A percentile compares a stretch with the other conserved stretches of the same genome.
These are phyloP conservation scores for Drosophila yakuba DNA, from an alignment of 1,140 invertebrate species.

Conservation along the genomic window DNA sequence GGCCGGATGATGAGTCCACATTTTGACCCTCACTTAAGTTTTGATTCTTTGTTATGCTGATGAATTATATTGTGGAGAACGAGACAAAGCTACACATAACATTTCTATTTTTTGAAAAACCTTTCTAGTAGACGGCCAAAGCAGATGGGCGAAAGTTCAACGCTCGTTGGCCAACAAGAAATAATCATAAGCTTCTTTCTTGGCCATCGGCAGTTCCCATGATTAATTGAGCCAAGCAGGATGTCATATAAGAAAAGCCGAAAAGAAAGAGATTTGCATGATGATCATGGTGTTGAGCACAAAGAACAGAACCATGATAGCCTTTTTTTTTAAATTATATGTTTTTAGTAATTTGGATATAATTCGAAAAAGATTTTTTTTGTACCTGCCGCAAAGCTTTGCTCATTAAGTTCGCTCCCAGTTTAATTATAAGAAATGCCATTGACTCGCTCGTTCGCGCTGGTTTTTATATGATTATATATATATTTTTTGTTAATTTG, in stretches of 20 bases:
- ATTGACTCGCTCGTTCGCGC: constrained; percentile 56
- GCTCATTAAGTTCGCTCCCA: constrained; percentile 68
- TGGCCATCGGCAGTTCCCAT: constrained; percentile 46
- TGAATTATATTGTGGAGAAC: constrained; percentile 33
- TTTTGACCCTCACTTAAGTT: constrained; percentile 32
- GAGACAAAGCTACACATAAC: constrained; percentile 24
- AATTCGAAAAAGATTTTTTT: constrained; percentile 39
- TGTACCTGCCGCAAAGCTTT: constrained; percentile 28
- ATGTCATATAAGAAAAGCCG: constrained; percentile 51
- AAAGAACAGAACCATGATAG: constrained; percentile 30
- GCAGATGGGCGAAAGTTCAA: constrained; percentile 62
- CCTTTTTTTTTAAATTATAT: constrained; percentile 54
- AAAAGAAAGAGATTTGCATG: constrained; percentile 70
- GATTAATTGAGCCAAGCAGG: constrained; percentile 72
- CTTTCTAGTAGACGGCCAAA: constrained; percentile 46
- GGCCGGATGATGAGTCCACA: constrained; percentile 13
- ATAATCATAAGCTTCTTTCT: constrained; percentile 22
- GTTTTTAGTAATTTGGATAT: constrained; percentile 44
- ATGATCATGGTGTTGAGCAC: constrained; percentile 26
- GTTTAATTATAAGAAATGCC: constrained; percentile 80
- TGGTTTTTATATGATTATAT: constrained; percentile 67
- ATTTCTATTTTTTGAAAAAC: constrained; percentile 60
- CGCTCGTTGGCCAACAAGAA: constrained; percentile 36
- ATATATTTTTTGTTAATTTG: constrained; percentile 58
- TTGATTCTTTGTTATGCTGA: constrained; percentile 68